Evolutionary conservation across 2,113 vertebrate genomes (phyloP), one percentile per base, ranked within the genome.

Genomic region (Malaclemys terrapin): DNA sequence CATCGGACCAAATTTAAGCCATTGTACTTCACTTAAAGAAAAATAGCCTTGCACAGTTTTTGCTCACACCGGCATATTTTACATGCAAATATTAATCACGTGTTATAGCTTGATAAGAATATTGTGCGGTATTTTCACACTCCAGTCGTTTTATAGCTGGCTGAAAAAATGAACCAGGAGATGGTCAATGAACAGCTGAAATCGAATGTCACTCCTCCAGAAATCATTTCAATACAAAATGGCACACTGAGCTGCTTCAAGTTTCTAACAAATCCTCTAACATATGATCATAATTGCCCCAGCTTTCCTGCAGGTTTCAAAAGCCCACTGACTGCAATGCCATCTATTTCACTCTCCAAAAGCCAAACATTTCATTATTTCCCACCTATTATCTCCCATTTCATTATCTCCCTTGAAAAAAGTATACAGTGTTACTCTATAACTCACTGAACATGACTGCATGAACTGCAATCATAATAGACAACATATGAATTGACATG

Each of bases 161-260:
- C 42, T 42, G 38, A 76, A 27, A 80, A 83, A 47, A 65, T 47
- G 62, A 85, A 84, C 22, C 42, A 59, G n/a, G 31, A 38, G 22
- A 13, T 75, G 35, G 27, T 76, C 75, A 76, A 22, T 24, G 24
- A 57, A n/a, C 62, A 84, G 54, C 78, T 85, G 50, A 65, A 87
- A 78, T 88, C n/a, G 89, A 93, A 91, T n/a, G n/a, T 84, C 79
- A 80, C 84, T 47, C 38, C 19, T 69, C 87, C 22, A 72, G 47
- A 90, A 83, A 84, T 87, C 85, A 86, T 72, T 91, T 53, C 38
- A 17, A 20, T 65, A 54, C 88, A 91, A 91, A 96, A 82, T 54
- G 54, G 80, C 82, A 82, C n/a, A n/a, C 7, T 19, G 10, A 47
- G 42, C 52, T 38, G 84, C 75, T 93, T 56, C 50, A 76, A 87